Conservation (phyloP, 1,140 invertebrate species). For the Anastatus disparis region DNA sequence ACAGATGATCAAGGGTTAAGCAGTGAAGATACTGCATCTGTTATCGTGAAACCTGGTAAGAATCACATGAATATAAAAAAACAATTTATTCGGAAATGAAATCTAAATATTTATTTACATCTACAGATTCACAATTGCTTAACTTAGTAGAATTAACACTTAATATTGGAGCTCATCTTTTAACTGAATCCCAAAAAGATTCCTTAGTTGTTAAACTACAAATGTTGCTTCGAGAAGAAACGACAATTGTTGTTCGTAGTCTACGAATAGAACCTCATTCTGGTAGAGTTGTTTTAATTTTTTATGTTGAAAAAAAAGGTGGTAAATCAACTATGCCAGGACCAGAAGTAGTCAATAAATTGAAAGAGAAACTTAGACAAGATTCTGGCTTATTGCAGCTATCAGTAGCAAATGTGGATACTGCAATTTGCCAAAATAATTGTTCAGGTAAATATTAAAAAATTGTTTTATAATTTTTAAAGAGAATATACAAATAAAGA, state of each 20-base stretch:
- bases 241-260: conserved; percentile 73
- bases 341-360: conserved; percentile 69
- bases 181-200: conserved; percentile 80
- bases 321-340: conserved; percentile 66
- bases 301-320: conserved; percentile 71
- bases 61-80: neutral
- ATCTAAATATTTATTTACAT: conserved; percentile 24
- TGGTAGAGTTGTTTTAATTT: conserved; percentile 71
- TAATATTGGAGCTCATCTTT: conserved; percentile 76
- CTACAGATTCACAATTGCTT: conserved; percentile 75
- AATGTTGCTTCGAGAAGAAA: conserved; percentile 77
- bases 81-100: neutral
- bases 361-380: conserved; percentile 76
- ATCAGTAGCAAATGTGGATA: conserved; percentile 80
- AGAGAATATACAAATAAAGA: conserved; percentile 1
- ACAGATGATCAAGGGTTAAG: conserved; percentile 88
- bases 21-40: conserved; percentile 82
- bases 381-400: conserved; percentile 80
- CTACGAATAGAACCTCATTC: conserved; percentile 71
- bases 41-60: conserved; percentile 83
- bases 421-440: conserved; percentile 89
- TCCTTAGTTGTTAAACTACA: conserved; percentile 81
- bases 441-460: conserved; percentile 76
- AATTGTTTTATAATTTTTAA: neutral
- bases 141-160: conserved; percentile 85